phyloP scores from a whole-genome alignment of 2,888 invertebrate genomes.

The Steromphala cineraria region DNA sequence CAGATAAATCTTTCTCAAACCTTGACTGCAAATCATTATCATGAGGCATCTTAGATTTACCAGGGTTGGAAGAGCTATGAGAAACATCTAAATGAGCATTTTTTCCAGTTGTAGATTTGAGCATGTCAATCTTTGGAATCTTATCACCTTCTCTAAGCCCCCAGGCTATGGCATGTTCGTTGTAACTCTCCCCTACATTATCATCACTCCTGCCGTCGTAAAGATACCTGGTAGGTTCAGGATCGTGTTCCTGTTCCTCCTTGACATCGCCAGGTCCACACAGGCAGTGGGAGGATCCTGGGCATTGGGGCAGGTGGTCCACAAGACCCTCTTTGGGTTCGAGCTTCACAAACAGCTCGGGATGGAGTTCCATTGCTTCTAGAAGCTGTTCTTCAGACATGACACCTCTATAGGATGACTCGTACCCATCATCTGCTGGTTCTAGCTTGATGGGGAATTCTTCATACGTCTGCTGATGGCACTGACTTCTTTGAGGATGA shows the following conservation, averaged over 20 bases:
- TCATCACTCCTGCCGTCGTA: neutral
- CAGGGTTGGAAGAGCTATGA: too few relatives aligned
- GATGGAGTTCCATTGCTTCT: too few relatives aligned
- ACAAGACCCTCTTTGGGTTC: too few relatives aligned
- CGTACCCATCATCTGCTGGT: neutral
- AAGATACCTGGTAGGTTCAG: neutral
- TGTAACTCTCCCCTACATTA: neutral
- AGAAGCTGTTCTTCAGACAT: too few relatives aligned
- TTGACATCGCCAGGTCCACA: neutral
- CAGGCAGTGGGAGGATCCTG: neutral
- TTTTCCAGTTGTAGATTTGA: too few relatives aligned
- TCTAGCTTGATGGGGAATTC: conserved; percentile 5
- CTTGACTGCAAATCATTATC: too few relatives aligned
- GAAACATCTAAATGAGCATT: too few relatives aligned
- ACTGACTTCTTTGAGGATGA: neutral
- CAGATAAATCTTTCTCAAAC: too few relatives aligned
- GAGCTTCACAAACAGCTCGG: too few relatives aligned
- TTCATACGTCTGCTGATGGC: neutral
- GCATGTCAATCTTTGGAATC: too few relatives aligned
- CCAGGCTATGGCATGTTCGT: neutral
- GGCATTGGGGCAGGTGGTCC: neutral
- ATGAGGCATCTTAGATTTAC: too few relatives aligned
- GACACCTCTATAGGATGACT: neutral
- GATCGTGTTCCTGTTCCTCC: neutral
- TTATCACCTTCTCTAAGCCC: neutral